Percentiles rank a stretch among this genome's conserved stretches.
Evolutionary conservation across 1,140 invertebrate genomes (phyloP).

Genomic region (Aradophagus sp.): DNA sequence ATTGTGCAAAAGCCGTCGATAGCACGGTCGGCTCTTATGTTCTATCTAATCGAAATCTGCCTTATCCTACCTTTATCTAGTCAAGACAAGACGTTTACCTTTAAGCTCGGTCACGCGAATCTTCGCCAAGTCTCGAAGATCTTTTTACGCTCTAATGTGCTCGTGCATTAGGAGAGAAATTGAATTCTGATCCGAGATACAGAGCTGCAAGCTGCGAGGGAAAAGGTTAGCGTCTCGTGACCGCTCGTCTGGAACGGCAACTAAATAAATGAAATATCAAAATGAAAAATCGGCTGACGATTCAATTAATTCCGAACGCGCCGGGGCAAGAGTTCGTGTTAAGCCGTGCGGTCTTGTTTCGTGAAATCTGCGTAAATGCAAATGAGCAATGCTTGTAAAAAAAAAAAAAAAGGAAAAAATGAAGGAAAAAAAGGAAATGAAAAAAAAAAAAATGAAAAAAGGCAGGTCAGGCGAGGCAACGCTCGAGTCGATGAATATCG

Average conservation of each 20-base stretch:
- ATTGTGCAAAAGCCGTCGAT: slow-evolving; percentile 13
- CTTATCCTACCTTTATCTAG: slow-evolving; percentile 28
- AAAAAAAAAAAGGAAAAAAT: no score
- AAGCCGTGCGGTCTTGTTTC: no score
- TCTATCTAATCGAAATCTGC: slow-evolving; percentile 32
- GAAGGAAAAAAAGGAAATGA: no score
- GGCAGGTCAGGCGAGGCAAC: no score
- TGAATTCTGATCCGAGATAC: slow-evolving; percentile 3
- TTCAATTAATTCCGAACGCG: slow-evolving; percentile 26
- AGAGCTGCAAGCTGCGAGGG: background rate
- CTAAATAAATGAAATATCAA: slow-evolving; percentile 16
- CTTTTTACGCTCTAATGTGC: slow-evolving; percentile 33
- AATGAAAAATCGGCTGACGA: slow-evolving; percentile 25
- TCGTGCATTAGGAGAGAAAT: slow-evolving; percentile 17
- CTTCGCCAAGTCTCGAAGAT: slow-evolving; percentile 4
- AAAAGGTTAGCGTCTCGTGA: slow-evolving; percentile 10
- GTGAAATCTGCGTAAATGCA: slow-evolving; percentile 45
- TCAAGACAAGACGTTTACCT: slow-evolving; percentile 40
- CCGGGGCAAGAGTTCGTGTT: no score
- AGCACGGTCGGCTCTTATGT: slow-evolving; percentile 8
- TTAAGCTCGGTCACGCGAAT: slow-evolving; percentile 37
- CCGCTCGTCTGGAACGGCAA: background rate
- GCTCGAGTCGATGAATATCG: slow-evolving; percentile 24
- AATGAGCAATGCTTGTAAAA: slow-evolving; percentile 29
- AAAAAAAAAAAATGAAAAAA: no score